Evolutionary conservation across 2,113 vertebrate genomes (phyloP), one percentile per base, ranked within the genome.

Genomic region (Rhombomys opimus): DNA sequence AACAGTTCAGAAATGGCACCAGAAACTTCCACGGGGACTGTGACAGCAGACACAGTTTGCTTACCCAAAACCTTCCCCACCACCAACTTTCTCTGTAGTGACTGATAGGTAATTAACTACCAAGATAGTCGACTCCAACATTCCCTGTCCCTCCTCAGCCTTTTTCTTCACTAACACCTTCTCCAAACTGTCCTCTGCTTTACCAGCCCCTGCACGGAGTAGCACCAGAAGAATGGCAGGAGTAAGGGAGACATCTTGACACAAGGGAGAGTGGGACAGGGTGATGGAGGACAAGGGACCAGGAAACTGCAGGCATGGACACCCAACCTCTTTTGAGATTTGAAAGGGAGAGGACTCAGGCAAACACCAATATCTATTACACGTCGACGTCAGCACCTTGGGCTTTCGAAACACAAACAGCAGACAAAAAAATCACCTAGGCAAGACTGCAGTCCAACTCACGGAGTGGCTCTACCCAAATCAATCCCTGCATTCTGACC

Each of bases 381-480:
- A 94, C 80, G 10, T 82, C 76, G 96, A 97, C 94, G 85, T 96
- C 96, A 98, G 98, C 97, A 98, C 96, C 96, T 86, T 87, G 93
- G 90, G 95, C 93, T 97, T 97, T 97, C 72, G 93, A 95, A 97
- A 98, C 93, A 97, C 70, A 95, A 97, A 97, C 4, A 1, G 96
- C 96, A 97, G 96, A 98, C 96, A 97, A 96, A 97, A 96, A 87
- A 97, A 96, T 94, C 0, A 78, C 95, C 96, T 97, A 97, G 97
- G 96, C 89, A 96, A 97, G 94, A 97, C 76, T 87, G 92, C n/a
- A 84, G 91, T 97, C 98, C 98, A 94, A 97, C 97, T 98, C 97
- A 97, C 18, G 97, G 98, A 98, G 97, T 92, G 96, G 97, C 90
- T 95, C 93, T 91, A 91, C 95, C 96, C 93, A 94, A 63, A 84